Evolutionary conservation across 2,797 vertebrate genomes (phyloP), one percentile per base, ranked within the genome.

Genomic region (Muraenolepis orangiensis): DNA sequence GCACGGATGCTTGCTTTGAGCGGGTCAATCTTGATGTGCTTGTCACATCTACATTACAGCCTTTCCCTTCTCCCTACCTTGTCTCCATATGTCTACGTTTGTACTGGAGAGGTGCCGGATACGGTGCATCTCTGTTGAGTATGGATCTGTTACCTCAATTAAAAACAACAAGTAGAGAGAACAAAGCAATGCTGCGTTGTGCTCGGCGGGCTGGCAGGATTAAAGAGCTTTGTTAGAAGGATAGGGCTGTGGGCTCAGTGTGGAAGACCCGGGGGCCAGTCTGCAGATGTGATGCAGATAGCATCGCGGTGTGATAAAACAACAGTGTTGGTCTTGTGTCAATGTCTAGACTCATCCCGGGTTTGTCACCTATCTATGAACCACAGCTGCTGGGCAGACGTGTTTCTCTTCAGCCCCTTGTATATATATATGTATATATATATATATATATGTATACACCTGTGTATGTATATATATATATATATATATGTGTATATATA

Each of bases 211-310:
- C 74, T 66, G 73, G 66, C 23, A 73, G 72, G 82, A 88, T 80
- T 72, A 78, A 76, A 80, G 32, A 73, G 77, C 70, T 73, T 85
- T 71, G 81, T 75, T 72, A 82, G 83, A 81, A 84, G n/a, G n/a
- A 84, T 83, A 82, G 86, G 83, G 75, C 67, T 70, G 46, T 74
- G 80, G 79, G 74, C 46, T 72, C 76, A 89, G 91, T 86, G 85
- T 87, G 85, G 86, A 84, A 72, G 80, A 85, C 87, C 66, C 66
- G 26, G 72, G 84, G 81, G 74, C 76, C 77, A 85, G 87, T 79
- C 90, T 91, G 89, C 91, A 92, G 91, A 91, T 93, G 92, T 93
- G 92, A 87, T 93, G 90, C 90, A 94, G 92, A 93, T 94, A 91
- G 87, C 92, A 91, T 78, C 82, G 31, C 82, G 75, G 87, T 91